phyloP scores from a whole-genome alignment of 2,797 vertebrate genomes.

The Arnoldichthys spilopterus region DNA sequence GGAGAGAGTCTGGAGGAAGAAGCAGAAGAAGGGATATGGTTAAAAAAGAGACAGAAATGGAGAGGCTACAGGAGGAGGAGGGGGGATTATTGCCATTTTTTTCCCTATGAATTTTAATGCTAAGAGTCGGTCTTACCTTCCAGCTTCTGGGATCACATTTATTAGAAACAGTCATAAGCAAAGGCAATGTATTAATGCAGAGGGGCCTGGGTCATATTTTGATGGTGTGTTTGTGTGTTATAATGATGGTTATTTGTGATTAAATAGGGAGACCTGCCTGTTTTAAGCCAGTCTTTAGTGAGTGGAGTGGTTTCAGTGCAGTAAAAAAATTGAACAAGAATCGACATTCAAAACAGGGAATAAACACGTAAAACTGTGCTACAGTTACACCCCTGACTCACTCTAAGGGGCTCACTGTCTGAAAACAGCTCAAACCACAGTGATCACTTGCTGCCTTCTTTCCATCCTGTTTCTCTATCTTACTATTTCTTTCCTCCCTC shows the following conservation, averaged over 20 bases:
- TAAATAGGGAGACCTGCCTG: background rate
- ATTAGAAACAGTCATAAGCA: constrained; percentile 73
- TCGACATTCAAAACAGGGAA: background rate
- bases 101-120: constrained; percentile 82
- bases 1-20: constrained; percentile 54
- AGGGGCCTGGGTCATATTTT: constrained; percentile 62
- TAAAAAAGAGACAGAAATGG: constrained; percentile 74
- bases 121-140: constrained; percentile 69
- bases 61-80: constrained; percentile 31
- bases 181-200: constrained; percentile 70
- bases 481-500: too few relatives aligned
- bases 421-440: too few relatives aligned
- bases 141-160: constrained; percentile 76
- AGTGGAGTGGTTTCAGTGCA: background rate
- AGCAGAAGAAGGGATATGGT: constrained; percentile 77
- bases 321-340: background rate
- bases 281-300: background rate
- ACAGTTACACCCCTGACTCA: background rate
- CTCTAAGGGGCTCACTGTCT: too few relatives aligned
- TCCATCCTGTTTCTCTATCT: too few relatives aligned
- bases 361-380: background rate
- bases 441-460: too few relatives aligned
- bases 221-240: constrained; percentile 56
- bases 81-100: constrained; percentile 79
- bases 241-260: constrained; percentile 37